These are phyloP conservation scores for Hemibates koningsi DNA, from an alignment of 2,113 vertebrate species.

Conservation along the genomic window DNA sequence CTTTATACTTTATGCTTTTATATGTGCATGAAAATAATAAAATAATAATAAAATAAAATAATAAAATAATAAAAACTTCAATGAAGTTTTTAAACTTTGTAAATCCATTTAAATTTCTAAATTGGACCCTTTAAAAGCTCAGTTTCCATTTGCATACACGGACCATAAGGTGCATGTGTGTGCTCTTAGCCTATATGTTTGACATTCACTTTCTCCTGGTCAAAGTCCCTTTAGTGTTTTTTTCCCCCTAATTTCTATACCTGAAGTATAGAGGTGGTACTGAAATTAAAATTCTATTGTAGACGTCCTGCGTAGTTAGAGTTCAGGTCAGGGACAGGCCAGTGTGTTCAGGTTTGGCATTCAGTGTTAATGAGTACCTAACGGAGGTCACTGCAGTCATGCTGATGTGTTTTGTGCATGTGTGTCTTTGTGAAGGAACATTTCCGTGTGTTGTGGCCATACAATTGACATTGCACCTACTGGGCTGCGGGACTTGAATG, in stretches of 20 bases:
- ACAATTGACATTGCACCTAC: background rate
- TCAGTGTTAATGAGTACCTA: background rate
- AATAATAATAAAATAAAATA: background rate
- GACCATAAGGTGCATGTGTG: background rate
- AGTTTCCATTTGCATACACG: background rate
- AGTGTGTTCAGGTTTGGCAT: background rate
- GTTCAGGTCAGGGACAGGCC: background rate
- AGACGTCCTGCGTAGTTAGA: background rate
- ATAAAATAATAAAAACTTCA: background rate
- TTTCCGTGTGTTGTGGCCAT: background rate
- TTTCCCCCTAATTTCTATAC: background rate
- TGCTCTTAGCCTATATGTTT: background rate
- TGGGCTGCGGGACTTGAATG: background rate
- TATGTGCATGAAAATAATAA: background rate
- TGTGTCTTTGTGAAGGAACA: background rate
- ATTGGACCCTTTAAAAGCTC: background rate
- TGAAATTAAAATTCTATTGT: background rate
- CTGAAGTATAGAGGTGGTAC: background rate
- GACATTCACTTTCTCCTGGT: background rate
- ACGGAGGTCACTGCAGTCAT: background rate
- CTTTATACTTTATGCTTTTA: background rate
- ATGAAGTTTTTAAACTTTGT: background rate
- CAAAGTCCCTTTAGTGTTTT: background rate
- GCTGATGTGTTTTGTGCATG: background rate
- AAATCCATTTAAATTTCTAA: background rate